phyloP scores from a whole-genome alignment of 2,113 vertebrate genomes.

The Malurus cyaneus region DNA sequence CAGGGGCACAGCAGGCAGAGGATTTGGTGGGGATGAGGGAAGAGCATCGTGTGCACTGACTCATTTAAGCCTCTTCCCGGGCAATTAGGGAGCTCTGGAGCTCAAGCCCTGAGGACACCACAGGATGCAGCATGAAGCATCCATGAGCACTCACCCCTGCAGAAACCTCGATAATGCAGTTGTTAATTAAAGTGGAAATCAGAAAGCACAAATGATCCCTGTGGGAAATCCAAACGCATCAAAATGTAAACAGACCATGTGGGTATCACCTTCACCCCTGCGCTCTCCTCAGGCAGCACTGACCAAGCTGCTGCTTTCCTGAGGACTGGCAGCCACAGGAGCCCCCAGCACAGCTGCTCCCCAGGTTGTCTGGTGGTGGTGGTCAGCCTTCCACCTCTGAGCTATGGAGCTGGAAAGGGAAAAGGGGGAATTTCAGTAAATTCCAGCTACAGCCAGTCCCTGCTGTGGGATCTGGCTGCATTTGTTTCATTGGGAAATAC shows the following conservation, averaged over 20 bases:
- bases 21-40: not conserved
- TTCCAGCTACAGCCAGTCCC: slow-evolving; percentile 25
- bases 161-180: not conserved
- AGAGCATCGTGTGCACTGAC: rapidly evolving
- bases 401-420: not conserved
- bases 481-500: slow-evolving; percentile 41
- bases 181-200: not conserved
- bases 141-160: not conserved
- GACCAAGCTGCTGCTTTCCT: not conserved
- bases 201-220: not conserved
- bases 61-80: not conserved
- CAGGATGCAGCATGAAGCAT: rapidly evolving
- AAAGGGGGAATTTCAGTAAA: slow-evolving; percentile 35
- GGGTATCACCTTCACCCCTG: not conserved
- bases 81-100: not conserved
- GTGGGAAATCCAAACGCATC: not conserved
- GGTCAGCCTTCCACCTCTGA: not conserved
- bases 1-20: not conserved
- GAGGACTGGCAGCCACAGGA: rapidly evolving
- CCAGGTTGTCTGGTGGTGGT: rapidly evolving
- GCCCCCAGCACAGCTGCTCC: rapidly evolving
- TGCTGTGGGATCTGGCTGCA: not conserved
- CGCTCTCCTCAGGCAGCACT: not conserved
- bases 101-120: not conserved
- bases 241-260: not conserved